Evolutionary conservation across 2,113 vertebrate genomes (phyloP).

Genomic region (Paedocypris sp.): DNA sequence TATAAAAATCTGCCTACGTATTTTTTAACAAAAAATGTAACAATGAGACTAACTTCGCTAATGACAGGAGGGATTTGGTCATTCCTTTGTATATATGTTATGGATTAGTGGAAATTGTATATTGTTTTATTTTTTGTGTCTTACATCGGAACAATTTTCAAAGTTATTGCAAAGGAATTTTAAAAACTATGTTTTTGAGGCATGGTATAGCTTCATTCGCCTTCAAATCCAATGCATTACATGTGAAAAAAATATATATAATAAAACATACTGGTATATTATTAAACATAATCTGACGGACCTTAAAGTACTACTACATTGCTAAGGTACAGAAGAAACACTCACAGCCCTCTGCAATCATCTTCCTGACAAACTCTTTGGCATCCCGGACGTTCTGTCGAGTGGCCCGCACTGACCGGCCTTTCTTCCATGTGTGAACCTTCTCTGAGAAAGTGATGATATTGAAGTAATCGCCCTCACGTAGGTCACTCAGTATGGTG

Average conservation of each 20-base stretch:
- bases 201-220: too few species aligned
- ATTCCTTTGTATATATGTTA: too few species aligned
- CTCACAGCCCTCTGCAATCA: constrained; percentile 69
- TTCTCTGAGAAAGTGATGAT: constrained; percentile 75
- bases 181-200: too few species aligned
- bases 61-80: too few species aligned
- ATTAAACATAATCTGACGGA: not conserved
- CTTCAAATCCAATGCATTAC: too few species aligned
- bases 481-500: constrained; percentile 67
- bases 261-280: not conserved
- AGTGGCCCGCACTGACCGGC: constrained; percentile 59
- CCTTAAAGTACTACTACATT: not conserved
- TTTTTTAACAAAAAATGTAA: too few species aligned
- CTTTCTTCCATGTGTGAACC: constrained; percentile 66
- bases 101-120: too few species aligned
- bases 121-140: too few species aligned
- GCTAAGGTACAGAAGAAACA: constrained; percentile 13
- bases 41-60: too few species aligned
- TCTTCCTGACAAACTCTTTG: constrained; percentile 62
- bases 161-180: too few species aligned
- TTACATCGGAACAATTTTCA: too few species aligned
- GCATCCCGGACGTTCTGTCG: constrained; percentile 61
- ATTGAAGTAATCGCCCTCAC: constrained; percentile 70
- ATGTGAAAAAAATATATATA: not conserved
- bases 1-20: too few species aligned